These are phyloP conservation scores for Drosophila kanekoi DNA, from an alignment of 2,888 invertebrate species.

Conservation along the genomic window DNA sequence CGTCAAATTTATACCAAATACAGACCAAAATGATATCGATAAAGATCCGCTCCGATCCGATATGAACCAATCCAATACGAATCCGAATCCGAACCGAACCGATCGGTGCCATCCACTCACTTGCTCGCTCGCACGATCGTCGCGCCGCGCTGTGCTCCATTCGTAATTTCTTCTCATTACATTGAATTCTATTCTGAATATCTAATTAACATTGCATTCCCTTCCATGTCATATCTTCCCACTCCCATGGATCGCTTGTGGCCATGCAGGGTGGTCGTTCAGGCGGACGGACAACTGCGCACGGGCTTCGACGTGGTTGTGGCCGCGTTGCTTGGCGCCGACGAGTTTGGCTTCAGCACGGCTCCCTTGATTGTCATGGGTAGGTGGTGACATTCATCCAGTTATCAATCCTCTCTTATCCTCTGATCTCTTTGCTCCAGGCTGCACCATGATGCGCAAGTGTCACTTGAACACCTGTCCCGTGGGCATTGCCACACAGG, in stretches of 20 bases:
- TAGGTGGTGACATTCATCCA: conserved; percentile 68
- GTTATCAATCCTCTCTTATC: background rate
- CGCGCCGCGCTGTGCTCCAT: conserved; percentile 83
- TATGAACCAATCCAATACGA: conserved; percentile 29
- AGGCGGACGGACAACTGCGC: conserved; percentile 97
- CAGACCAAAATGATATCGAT: conserved; percentile 35
- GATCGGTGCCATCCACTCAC: conserved; percentile 68
- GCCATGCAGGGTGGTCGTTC: conserved; percentile 92
- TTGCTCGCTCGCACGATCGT: conserved; percentile 76
- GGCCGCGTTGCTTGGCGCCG: conserved; percentile 97
- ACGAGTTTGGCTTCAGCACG: conserved; percentile 99
- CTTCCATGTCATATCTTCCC: conserved; percentile 79
- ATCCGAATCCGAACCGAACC: conserved; percentile 35
- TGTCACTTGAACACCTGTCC: conserved; percentile 99
- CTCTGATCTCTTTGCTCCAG: conserved; percentile 62
- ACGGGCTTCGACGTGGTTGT: conserved; percentile 98
- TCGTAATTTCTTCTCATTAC: conserved; percentile 84
- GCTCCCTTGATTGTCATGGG: conserved; percentile 98
- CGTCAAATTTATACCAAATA: conserved; percentile 37
- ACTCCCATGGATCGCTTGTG: conserved; percentile 23
- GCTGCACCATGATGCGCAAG: conserved; percentile 99
- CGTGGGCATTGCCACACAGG: conserved; percentile 99
- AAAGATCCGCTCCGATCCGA: conserved; percentile 32
- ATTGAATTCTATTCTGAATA: conserved; percentile 52
- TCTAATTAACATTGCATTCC: conserved; percentile 72